Evolutionary conservation across 2,888 invertebrate species (phyloP), one percentile per base, ranked within the genome.

Genomic region (Xestia xanthographa): DNA sequence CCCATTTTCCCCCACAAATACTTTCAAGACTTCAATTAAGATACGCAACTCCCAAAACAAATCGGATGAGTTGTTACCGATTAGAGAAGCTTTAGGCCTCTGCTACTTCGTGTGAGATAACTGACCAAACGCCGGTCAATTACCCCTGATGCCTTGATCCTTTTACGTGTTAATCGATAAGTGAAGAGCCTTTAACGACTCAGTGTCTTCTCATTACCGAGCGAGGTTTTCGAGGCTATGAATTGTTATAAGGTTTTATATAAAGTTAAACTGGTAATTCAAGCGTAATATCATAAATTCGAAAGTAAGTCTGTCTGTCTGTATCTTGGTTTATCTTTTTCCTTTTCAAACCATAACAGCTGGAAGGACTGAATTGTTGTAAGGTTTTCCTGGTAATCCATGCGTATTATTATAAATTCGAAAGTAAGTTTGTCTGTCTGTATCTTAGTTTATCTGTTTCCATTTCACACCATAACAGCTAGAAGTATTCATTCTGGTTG

Each of bases 121-220:
- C 78, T 82, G 72, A 58, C 67, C 75, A 43, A 77, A 81, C n/a
- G 76, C 66, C 75, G 72, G 79, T 67, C 82, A 84, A 87, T 87
- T 85, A 84, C 74, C 75, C 67, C 77, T 79, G 79, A 85, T 85
- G 82, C 74, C 74, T 76, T 79, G 79, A 85, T 84, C 82, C 87
- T 79, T 87, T 85, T 81, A 84, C 79, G 75, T 79, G 82, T 68
- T 87, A 84, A 86, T 82, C 82, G 73, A 85, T 80, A 82, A 79
- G 74, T 75, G 66, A 76, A 83, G 70, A 68, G 66, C 68, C 75
- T 70, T 82, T 82, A 76, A 66, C 68, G 68, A 41, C 70, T 78
- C 71, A 82, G 71, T 79, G 66, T 75, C 60, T 77, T 50, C 67
- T 65, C 75, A 66, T 85, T 77, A 87, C 38, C 66, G 56, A 66